Conservation (phyloP, 2,888 invertebrate genomes). For the Eulithis testata region DNA sequence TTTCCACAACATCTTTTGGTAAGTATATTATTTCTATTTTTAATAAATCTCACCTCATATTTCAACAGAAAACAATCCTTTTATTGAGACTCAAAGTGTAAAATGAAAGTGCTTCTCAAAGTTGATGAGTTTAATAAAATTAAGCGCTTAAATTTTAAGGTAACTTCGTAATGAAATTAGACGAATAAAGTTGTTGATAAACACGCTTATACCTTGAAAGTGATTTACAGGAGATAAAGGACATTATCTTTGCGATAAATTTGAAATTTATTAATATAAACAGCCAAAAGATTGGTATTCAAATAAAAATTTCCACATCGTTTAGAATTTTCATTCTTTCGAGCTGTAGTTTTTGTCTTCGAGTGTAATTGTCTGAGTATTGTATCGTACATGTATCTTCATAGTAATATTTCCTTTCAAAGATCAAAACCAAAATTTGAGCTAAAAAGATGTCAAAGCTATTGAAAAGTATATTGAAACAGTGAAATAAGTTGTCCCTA, state of each 20-base stretch:
- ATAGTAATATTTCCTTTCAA: no score
- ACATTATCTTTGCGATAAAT: neutral
- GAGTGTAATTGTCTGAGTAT: no score
- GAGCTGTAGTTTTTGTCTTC: no score
- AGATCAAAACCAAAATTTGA: constrained; percentile 2
- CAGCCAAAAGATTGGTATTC: no score
- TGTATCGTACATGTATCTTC: no score
- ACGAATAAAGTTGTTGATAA: constrained; percentile 31
- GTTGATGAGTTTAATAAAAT: constrained; percentile 35
- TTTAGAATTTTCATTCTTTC: neutral
- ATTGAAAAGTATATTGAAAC: constrained; percentile 28
- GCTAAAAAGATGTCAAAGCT: constrained; percentile 16
- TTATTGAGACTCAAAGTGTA: constrained; percentile 13
- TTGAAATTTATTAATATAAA: no score
- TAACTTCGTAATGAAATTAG: constrained; percentile 34
- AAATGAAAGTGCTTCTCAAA: constrained; percentile 32
- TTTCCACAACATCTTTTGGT: no score
- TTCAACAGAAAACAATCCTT: constrained; percentile 12
- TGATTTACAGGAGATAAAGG: constrained; percentile 2
- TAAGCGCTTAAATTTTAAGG: constrained; percentile 34
- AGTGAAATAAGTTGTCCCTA: constrained; percentile 46
- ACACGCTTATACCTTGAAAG: constrained; percentile 5
- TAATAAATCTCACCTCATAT: neutral
- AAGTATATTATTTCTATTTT: neutral
- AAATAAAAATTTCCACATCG: neutral